phyloP scores from a whole-genome alignment of 1,140 invertebrate genomes.

The Pomphorhynchus laevis region DNA sequence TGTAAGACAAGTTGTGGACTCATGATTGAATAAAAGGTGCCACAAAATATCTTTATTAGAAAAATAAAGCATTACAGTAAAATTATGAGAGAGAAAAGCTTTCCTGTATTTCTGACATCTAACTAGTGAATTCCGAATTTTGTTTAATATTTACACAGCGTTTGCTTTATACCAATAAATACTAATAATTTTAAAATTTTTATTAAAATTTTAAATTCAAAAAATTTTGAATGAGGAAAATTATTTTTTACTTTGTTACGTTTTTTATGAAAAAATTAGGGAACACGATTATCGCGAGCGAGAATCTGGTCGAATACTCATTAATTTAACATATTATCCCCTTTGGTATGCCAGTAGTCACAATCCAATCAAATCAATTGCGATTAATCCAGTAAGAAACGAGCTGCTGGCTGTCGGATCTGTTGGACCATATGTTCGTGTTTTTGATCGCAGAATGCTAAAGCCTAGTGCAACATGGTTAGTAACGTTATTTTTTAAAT shows the following conservation, averaged over 20 bases:
- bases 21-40: too few species aligned
- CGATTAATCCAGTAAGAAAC: slow-evolving; percentile 43
- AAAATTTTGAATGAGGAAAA: slow-evolving; percentile 20
- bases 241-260: neutral
- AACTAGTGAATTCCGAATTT: too few species aligned
- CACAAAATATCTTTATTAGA: too few species aligned
- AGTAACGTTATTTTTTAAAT: neutral
- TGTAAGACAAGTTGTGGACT: too few species aligned
- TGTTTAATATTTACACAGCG: too few species aligned
- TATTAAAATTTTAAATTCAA: slow-evolving; percentile 40
- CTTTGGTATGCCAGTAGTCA: slow-evolving; percentile 26
- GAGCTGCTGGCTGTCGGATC: slow-evolving; percentile 63
- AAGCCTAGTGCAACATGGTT: slow-evolving; percentile 10
- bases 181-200: neutral
- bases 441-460: slow-evolving; percentile 70
- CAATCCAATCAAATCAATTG: slow-evolving; percentile 51
- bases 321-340: slow-evolving; percentile 36
- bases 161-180: neutral
- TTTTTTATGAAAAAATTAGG: slow-evolving; percentile 11
- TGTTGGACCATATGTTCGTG: slow-evolving; percentile 52
- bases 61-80: too few species aligned
- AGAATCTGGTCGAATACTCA: slow-evolving; percentile 24
- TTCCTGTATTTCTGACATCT: too few species aligned
- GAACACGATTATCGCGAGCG: slow-evolving; percentile 12
- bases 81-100: too few species aligned